Evolutionary conservation across 2,113 vertebrate genomes (phyloP), one percentile per base, ranked within the genome.

Genomic region (Brevimyrus niger): DNA sequence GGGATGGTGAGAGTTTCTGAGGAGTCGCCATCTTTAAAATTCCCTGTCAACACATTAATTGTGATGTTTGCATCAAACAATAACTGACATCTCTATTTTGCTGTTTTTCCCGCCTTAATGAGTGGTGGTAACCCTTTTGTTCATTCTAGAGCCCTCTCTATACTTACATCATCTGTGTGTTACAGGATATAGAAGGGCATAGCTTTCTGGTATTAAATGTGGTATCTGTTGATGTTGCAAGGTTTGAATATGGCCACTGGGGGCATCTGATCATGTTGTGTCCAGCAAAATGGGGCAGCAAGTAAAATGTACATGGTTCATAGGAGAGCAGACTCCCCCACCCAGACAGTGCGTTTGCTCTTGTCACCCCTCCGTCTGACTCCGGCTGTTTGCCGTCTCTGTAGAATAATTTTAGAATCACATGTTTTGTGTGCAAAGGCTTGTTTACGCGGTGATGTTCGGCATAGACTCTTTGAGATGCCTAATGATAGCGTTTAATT

Each of bases 401-500:
- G 19, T 50, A 86, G 17, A 90, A 35, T 86, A 31, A 87, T 73
- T 73, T 73, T 46, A 31, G 31, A 47, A 51, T 4, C 58, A 55
- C 47, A 58, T 76, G 13, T 80, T 76, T 80, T 44, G 46, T 88
- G 47, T 82, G 65, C 55, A 38, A 83, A 84, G 21, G 4, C 51
- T 83, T 82, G 46, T 90, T 87, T 47, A 83, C 42, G 3, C 31
- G 23, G 10, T 21, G 61, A 23, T 44, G 69, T 65, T 76, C 6
- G 4, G 13, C 50, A 38, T 15, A 31, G 47, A 48, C 48, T 87
- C 31, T 87, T 35, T 6, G n/a, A 87, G 85, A 53, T 87, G 48
- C 15, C 50, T 87, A 55, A 87, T 87, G 50, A 87, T 87, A 38
- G 85, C 17, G 2, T 55, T 87, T 87, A 87, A 87, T 87, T 87